Conservation (phyloP, 2,888 invertebrate species). For the Podabrus alpinus region DNA sequence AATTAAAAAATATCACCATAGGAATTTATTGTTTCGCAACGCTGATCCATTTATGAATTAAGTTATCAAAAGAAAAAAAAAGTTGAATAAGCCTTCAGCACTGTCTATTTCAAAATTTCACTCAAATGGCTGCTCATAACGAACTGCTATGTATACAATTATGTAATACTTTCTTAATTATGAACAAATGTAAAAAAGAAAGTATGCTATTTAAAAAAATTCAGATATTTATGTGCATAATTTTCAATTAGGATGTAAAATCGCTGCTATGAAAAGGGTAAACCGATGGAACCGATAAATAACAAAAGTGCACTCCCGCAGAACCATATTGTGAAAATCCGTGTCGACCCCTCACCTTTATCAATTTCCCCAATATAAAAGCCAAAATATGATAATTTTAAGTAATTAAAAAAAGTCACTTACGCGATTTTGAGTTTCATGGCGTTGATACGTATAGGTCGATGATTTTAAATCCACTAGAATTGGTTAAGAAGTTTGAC, state of each 20-base stretch:
- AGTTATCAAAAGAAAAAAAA: background rate
- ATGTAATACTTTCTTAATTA: constrained; percentile 1
- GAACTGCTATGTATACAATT: background rate
- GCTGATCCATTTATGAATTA: background rate
- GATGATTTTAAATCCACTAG: constrained; percentile 49
- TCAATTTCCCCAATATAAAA: background rate
- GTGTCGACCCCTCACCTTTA: background rate
- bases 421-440: constrained; percentile 51
- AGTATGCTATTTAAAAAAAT: background rate
- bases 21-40: background rate
- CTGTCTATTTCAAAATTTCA: constrained; percentile 2
- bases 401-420: constrained; percentile 38
- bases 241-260: background rate
- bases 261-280: background rate
- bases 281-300: background rate
- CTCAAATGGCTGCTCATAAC: background rate
- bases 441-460: constrained; percentile 44
- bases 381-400: background rate
- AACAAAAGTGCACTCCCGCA: background rate
- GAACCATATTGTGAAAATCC: background rate
- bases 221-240: background rate
- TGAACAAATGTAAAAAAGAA: background rate
- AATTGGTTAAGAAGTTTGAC: constrained; percentile 47
- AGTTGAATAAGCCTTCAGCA: background rate
- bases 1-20: background rate